Conservation (phyloP, 2,113 vertebrate species). For the Aleadryas rufinucha region DNA sequence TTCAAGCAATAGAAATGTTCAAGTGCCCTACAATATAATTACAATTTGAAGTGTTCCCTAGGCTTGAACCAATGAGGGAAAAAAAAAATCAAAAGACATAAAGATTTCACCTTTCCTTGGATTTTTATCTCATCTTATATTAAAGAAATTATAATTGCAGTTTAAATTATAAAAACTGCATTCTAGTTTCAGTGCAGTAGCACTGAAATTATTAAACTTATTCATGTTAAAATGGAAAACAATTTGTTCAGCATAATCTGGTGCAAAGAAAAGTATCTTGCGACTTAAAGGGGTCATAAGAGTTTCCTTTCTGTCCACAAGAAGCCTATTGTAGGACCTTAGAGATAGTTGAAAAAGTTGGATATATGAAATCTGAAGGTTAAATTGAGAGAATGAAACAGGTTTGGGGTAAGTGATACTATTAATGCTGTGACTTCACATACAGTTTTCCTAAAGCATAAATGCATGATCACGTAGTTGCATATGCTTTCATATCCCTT, state of each 20-base stretch:
- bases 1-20: conserved; percentile 45
- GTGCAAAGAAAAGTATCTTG: conserved; percentile 49
- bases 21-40: conserved; percentile 51
- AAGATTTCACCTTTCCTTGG: conserved; percentile 18
- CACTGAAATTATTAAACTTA: conserved; percentile 35
- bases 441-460: background rate
- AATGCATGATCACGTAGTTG: background rate
- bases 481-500: background rate
- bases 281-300: conserved; percentile 36
- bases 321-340: conserved; percentile 16
- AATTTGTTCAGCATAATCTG: conserved; percentile 60
- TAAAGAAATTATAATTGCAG: conserved; percentile 29
- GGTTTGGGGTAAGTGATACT: conserved; percentile 18
- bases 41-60: conserved; percentile 1
- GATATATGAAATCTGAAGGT: conserved; percentile 33
- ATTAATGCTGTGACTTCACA: background rate
- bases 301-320: conserved; percentile 3
- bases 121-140: conserved; percentile 39
- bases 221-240: conserved; percentile 50
- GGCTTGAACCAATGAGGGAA: background rate
- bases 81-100: background rate
- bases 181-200: background rate
- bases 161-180: conserved; percentile 38
- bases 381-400: conserved; percentile 43
- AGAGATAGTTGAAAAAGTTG: conserved; percentile 23